Base-by-base conservation (phyloP, 1,140 invertebrate genomes). In the Papilio machaon region DNA sequence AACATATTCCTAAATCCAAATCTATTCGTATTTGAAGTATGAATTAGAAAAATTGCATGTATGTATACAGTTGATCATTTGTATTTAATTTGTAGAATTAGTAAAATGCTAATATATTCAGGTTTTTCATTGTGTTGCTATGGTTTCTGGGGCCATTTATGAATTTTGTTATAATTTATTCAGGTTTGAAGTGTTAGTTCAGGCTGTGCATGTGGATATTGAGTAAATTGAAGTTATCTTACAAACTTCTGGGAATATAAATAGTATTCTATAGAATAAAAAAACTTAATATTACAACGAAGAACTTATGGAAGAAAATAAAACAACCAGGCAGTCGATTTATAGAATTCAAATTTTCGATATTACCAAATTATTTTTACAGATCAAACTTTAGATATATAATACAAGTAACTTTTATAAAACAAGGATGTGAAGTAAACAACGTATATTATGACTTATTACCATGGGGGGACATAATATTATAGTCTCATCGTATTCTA, bases 291-390 rank as follows among this genome's bases (percentile, higher is more conserved):
- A n/a, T n/a, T n/a, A n/a, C n/a, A n/a, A n/a, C n/a, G 47, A 49
- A 13, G 11, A 49, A 49, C 46, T 47, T 11, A 30, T 30, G 23
- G 23, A 30, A 30, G 13, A 4, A 52, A 52, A 52, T 17, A 10
- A 6, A 52, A 13, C 49, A 52, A 15, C 15, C 1, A 8, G 4
- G 17, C 54, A 19, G 6, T 58, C 54, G 5, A 6, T 58, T 58
- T 2, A 49, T 1, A 49, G 54, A n/a, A 58, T 3, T 52, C 13
- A 23, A 30, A 30, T 64, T 64, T 64, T 64, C 23, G 60, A 30
- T 64, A 4, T 64, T 64, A 64, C 60, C 60, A 64, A 30, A 64
- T 60, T 23, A n/a, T 64, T 64, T 64, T 64, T 64, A 10, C 60
- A 64, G 60, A 64, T 64, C 49, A 52, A 58, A 8, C 2, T 58